Evolutionary conservation across 1,140 invertebrate species (phyloP).

Genomic region (Diorhabda sublineata): DNA sequence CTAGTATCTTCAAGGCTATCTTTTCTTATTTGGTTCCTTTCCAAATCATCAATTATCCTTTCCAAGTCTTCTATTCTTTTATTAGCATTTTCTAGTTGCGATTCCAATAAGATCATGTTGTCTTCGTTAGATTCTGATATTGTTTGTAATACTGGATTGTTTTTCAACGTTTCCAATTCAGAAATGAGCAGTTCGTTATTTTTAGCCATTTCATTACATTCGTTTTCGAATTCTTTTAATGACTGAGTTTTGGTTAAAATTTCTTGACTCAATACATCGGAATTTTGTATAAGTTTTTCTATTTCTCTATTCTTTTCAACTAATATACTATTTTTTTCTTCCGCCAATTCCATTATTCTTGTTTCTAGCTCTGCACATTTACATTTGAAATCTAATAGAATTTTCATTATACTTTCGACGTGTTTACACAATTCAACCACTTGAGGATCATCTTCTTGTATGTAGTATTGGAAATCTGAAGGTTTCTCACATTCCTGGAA

Average conservation of each 20-base stretch:
- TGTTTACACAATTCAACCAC: constrained; percentile 32
- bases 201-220: constrained; percentile 60
- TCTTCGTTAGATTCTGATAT: constrained; percentile 65
- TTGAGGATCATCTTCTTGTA: constrained; percentile 35
- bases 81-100: constrained; percentile 51
- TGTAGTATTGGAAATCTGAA: constrained; percentile 44
- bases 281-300: constrained; percentile 40
- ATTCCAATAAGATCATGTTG: constrained; percentile 56
- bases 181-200: constrained; percentile 62
- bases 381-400: constrained; percentile 43
- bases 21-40: constrained; percentile 20
- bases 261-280: constrained; percentile 40
- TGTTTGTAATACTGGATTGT: constrained; percentile 58
- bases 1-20: constrained; percentile 20
- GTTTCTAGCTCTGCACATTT: constrained; percentile 44
- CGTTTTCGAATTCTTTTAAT: constrained; percentile 54
- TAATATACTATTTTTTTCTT: constrained; percentile 39
- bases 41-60: constrained; percentile 25
- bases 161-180: constrained; percentile 58
- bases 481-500: constrained; percentile 50
- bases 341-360: constrained; percentile 38
- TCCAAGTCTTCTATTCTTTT: constrained; percentile 41
- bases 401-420: constrained; percentile 44
- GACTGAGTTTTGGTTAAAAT: constrained; percentile 37
- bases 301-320: constrained; percentile 44